phyloP scores from a whole-genome alignment of 2,888 invertebrate genomes.

The Diplolepis rosae region DNA sequence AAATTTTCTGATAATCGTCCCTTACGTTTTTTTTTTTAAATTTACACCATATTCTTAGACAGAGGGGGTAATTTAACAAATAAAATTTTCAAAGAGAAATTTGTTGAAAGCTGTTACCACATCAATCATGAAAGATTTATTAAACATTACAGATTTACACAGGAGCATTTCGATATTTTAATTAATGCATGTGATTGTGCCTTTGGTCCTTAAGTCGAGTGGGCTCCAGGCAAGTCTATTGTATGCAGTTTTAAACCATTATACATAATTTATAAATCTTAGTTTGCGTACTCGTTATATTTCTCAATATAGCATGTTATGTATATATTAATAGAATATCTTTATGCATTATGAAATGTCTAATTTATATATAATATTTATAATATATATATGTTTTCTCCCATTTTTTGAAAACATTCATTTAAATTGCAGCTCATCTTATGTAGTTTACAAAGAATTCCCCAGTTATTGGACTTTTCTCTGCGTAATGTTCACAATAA shows the following conservation, averaged over 20 bases:
- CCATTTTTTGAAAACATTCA: slow-evolving; percentile 14
- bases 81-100: background rate
- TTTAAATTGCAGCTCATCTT: background rate
- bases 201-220: slow-evolving; percentile 72
- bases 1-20: no score
- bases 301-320: slow-evolving; percentile 66
- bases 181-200: slow-evolving; percentile 71
- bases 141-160: slow-evolving; percentile 61
- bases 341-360: slow-evolving; percentile 59
- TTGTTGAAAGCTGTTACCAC: slow-evolving; percentile 54
- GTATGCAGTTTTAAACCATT: slow-evolving; percentile 68
- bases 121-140: slow-evolving; percentile 56
- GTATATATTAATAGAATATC: slow-evolving; percentile 68
- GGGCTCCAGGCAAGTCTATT: slow-evolving; percentile 72
- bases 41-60: no score
- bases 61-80: no score
- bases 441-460: background rate
- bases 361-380: slow-evolving; percentile 51
- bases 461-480: background rate
- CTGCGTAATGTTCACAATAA: slow-evolving; percentile 31
- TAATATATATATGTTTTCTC: background rate
- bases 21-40: no score
- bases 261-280: slow-evolving; percentile 72
- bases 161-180: slow-evolving; percentile 68
- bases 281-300: slow-evolving; percentile 66